Base-by-base conservation (phyloP, 2,888 invertebrate species). In the Cantharis flavilabris region DNA sequence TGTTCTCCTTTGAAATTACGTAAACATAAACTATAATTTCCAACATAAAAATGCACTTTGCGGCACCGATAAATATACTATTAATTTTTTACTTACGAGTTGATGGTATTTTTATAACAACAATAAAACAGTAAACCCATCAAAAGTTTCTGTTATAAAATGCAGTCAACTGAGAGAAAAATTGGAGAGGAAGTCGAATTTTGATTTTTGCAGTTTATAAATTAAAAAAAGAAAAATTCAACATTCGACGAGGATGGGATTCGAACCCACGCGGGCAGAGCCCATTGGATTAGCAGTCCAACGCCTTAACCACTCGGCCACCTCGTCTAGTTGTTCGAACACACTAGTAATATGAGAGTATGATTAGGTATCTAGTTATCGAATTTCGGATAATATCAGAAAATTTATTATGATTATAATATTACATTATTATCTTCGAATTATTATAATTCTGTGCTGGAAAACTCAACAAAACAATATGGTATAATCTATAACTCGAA, bases 291-390 rank as follows among this genome's bases (percentile, higher is more conserved):
- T 91, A 91, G 91, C 91, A 91, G 91, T 91, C 91, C 90, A 91
- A 90, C 91, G 90, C 91, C 91, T 91, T 91, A 91, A 91, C 91
- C 91, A 90, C 91, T 91, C 91, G 91, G 91, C 90, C 91, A 91
- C 90, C 90, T 90, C 90, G 83, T 83, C 83, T n/a, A n/a, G n/a
- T n/a, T n/a, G 7, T 49, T n/a, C 13, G 49, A n/a, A n/a, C 7
- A 9, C n/a, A n/a, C 2, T n/a, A n/a, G 2, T 49, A 2, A 0
- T n/a, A 49, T 10, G 0, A 7, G 2, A 49, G 7, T n/a, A 7
- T 49, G n/a, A n/a, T n/a, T 49, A 30, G 0, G 3, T 10, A 3
- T 10, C 1, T 10, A 30, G 1, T 10, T 28, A 33, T 13, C 33
- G 11, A 33, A 33, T 33, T 33, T 33, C 5, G 4, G 5, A 13